Evolutionary conservation across 2,113 vertebrate species (phyloP).

Genomic region (Platysternon megacephalum): DNA sequence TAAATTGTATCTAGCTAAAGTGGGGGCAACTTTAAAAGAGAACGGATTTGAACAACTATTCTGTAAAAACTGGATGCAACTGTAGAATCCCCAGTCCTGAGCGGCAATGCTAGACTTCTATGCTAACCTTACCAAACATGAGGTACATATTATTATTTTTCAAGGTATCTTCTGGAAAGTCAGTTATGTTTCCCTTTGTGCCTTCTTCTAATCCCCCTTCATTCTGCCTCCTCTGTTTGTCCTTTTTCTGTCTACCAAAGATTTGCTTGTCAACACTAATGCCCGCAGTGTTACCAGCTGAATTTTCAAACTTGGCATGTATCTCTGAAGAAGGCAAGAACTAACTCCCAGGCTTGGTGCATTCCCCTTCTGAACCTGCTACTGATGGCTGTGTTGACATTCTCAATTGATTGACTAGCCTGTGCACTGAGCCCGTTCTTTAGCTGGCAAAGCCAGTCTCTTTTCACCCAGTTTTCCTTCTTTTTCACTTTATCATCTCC

Average conservation of each 20-base stretch:
- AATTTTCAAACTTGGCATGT: not conserved
- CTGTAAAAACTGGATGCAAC: not conserved
- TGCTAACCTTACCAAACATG: not conserved
- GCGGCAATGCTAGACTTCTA: not conserved
- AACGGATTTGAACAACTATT: not conserved
- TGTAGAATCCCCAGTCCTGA: not conserved
- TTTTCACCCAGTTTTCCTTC: not conserved
- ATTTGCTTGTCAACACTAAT: not conserved
- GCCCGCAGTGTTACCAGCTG: not conserved
- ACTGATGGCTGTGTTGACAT: not conserved
- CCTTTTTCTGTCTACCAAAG: not conserved
- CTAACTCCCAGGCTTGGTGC: accelerated
- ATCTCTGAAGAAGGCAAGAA: not conserved
- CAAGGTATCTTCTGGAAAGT: not conserved
- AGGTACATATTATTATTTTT: not conserved
- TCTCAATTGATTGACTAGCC: not conserved
- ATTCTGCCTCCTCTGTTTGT: not conserved
- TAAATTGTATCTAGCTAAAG: not conserved
- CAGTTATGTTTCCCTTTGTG: not conserved
- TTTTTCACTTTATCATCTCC: not conserved
- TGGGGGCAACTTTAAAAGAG: not conserved
- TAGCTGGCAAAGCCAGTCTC: not conserved
- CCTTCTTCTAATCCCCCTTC: not conserved
- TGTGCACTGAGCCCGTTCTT: not conserved
- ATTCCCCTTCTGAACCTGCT: not conserved